phyloP scores from a whole-genome alignment of 2,888 invertebrate genomes.

The Sympetrum striolatum region DNA sequence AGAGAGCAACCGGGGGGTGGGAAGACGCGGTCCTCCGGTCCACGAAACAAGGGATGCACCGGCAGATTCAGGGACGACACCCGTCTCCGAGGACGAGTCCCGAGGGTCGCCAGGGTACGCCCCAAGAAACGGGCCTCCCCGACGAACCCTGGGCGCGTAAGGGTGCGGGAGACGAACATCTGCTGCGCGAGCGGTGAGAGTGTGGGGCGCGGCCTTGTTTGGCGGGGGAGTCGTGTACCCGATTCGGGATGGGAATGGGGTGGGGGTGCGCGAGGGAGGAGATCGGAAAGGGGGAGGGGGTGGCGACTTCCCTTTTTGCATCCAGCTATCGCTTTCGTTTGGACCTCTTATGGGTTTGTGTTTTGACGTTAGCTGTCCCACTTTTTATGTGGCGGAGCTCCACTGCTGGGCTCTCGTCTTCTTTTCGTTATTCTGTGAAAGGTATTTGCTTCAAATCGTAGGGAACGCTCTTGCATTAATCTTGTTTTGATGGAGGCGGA shows the following conservation, averaged over 20 bases:
- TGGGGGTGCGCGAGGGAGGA: neutral
- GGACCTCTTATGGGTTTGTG: neutral
- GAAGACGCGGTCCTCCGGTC: neutral
- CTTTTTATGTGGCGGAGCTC: neutral
- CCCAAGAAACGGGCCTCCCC: neutral
- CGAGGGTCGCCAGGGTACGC: neutral
- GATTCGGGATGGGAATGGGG: neutral
- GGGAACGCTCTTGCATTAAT: neutral
- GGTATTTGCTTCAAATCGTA: neutral
- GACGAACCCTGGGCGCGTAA: neutral
- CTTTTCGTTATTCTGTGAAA: neutral
- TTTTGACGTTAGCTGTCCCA: neutral
- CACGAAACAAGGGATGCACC: neutral
- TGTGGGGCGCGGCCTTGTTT: neutral
- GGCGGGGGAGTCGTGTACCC: constrained; percentile 22
- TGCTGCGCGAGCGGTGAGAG: neutral
- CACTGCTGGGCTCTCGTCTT: neutral
- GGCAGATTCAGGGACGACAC: neutral
- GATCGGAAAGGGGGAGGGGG: neutral
- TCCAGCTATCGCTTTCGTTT: neutral
- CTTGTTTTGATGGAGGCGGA: no score
- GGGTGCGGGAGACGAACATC: constrained; percentile 10
- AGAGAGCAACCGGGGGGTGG: neutral
- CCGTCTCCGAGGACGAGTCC: neutral
- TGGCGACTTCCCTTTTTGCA: neutral